Evolutionary conservation across 2,113 vertebrate species (phyloP).

Genomic region (Leptobrachium ailaonicum): DNA sequence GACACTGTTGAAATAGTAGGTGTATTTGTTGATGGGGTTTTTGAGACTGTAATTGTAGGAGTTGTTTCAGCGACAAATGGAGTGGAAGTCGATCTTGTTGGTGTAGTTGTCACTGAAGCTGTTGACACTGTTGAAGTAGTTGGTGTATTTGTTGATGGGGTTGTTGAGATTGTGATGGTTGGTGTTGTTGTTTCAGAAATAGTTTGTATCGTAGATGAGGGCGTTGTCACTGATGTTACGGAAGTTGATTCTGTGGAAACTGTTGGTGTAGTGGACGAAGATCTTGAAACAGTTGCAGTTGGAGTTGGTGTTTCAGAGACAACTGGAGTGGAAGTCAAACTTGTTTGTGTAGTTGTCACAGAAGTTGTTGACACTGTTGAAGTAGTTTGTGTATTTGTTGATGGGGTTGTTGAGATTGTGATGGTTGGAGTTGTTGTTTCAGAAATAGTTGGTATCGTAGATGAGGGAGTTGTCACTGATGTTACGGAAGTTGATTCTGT

Average conservation of each 20-base stretch:
- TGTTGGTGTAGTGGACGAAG: not conserved
- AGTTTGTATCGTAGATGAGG: not conserved
- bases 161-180: not conserved
- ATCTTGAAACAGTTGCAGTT: not conserved
- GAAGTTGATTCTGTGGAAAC: not conserved
- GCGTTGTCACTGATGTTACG: not conserved
- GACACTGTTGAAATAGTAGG: too few species aligned
- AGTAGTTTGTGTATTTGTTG: not conserved
- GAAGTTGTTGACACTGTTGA: not conserved
- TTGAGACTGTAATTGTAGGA: not conserved
- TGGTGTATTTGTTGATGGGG: not conserved
- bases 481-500: not conserved
- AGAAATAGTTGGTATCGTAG: not conserved
- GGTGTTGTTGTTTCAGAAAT: constrained; percentile 7
- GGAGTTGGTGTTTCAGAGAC: not conserved
- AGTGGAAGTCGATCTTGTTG: not conserved
- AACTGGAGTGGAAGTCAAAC: not conserved
- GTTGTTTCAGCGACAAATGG: not conserved
- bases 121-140: not conserved
- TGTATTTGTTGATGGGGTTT: too few species aligned
- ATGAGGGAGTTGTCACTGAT: not conserved
- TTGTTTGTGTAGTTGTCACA: not conserved
- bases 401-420: not conserved
- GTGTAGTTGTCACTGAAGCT: not conserved
- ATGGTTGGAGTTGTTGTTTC: not conserved